Conservation (phyloP, 2,797 vertebrate genomes). For the Rhabdophis nuchalis region DNA sequence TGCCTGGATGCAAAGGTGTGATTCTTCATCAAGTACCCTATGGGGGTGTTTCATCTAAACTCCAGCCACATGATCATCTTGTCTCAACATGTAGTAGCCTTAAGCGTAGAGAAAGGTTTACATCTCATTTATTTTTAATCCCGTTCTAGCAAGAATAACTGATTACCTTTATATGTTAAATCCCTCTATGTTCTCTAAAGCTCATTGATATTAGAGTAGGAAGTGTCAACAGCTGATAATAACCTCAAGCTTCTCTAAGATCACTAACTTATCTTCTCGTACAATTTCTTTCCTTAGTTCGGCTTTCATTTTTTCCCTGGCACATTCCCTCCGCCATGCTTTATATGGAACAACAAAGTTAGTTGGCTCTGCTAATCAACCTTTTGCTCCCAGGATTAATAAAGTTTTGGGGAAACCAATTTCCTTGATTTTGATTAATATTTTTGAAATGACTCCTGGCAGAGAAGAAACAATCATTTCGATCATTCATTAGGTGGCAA, state of each 20-base stretch:
- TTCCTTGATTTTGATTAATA: background rate
- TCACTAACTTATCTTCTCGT: conserved; percentile 3
- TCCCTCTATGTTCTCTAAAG: conserved; percentile 52
- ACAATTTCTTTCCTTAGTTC: background rate
- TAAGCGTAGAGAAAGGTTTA: conserved; percentile 32
- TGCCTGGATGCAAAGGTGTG: conserved; percentile 23
- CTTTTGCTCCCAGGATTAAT: too few relatives aligned
- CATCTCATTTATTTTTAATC: conserved; percentile 44
- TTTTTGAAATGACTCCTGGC: background rate
- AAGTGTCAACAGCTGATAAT: background rate
- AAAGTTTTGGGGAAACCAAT: background rate
- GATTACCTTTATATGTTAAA: conserved; percentile 53
- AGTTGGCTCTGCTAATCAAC: background rate
- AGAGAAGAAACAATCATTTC: background rate
- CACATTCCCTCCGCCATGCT: background rate
- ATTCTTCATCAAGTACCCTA: conserved; percentile 41
- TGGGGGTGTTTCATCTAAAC: conserved; percentile 42
- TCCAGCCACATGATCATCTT: conserved; percentile 41
- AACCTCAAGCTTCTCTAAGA: conserved; percentile 4
- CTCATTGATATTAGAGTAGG: conserved; percentile 60
- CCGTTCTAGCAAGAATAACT: conserved; percentile 51
- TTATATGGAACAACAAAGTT: background rate
- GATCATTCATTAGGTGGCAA: background rate
- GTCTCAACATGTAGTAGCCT: conserved; percentile 36
- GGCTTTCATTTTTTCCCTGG: background rate